A percentile compares a stretch with the other conserved stretches of the same genome.
Evolutionary conservation across 1,140 invertebrate species (phyloP).

Genomic region (Dinoponera quadriceps): DNA sequence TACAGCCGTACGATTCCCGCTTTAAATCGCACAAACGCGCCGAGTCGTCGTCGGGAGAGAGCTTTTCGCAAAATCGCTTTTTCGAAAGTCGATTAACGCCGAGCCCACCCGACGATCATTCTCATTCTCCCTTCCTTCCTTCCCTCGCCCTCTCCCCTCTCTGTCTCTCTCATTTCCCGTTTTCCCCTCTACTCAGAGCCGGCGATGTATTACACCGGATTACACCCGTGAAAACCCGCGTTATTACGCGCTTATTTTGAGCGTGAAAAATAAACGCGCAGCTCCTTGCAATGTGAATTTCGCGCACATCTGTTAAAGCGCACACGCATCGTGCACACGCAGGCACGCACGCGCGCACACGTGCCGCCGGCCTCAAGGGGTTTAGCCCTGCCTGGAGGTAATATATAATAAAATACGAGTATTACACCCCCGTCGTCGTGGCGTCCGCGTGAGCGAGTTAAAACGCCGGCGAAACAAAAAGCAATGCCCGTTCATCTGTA

Average conservation of each 20-base stretch:
- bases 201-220: constrained; percentile 29
- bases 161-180: neutral
- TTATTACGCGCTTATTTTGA: neutral
- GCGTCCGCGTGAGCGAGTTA: constrained; percentile 41
- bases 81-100: neutral
- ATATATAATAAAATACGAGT: constrained; percentile 45
- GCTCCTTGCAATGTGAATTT: constrained; percentile 13
- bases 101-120: too few relatives aligned
- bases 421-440: neutral
- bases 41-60: neutral
- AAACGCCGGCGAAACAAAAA: constrained; percentile 47
- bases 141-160: too few relatives aligned
- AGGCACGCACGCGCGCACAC: neutral
- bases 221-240: constrained; percentile 19
- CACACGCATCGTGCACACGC: constrained; percentile 17
- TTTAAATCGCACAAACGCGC: neutral
- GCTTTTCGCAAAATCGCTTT: neutral
- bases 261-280: neutral
- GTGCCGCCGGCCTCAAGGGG: neutral
- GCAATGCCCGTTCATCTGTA: constrained; percentile 56
- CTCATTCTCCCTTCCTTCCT: too few relatives aligned
- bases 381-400: constrained; percentile 10
- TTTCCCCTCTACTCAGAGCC: neutral
- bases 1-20: too few relatives aligned
- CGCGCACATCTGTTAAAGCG: constrained; percentile 25